Base-by-base conservation (phyloP, 2,113 vertebrate genomes). In the Paedocypris sp. region DNA sequence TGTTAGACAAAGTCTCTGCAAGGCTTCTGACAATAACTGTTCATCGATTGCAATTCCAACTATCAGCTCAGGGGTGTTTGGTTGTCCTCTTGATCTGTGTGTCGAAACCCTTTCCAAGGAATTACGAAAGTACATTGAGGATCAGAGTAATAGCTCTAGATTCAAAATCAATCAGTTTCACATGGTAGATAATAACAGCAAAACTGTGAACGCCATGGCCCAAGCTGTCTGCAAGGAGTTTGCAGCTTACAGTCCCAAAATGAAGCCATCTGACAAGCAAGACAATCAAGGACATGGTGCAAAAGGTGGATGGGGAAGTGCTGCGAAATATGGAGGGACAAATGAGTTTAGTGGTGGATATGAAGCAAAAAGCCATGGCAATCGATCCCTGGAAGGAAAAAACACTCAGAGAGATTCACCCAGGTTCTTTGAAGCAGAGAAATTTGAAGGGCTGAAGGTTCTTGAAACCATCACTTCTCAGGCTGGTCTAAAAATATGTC, bases 41-140 rank as follows among this genome's bases (percentile, higher is more conserved):
- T 6, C 0, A 5, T 88, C 84, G 11, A 72, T 97, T n/a, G 92
- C 89, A 4, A 63, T 97, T 19, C 90, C 93, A 0, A 83, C 86
- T 0, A 47, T 96, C 69, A 88, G 88, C 2, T 86, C 87, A 0
- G 87, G 90, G 1, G 19, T 82, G 26, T 90, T 85, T 36, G 86
- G 82, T 2, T 93, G 92, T 36, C 92, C 93, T 0, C 23, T 91
- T n/a, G 20, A 76, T 0, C 63, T 38, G 11, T 93, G 89, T 46
- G 70, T 74, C 0, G 35, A 77, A 0, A 76, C 68, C 0, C 90
- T 93, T 31, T 79, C 88, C 0, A 57, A 57, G 4, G 73, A 88
- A 0, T 59, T 94, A 51, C 75, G 73, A 25, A 82, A 88, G 6
- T 66, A 67, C 60, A 77, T 87, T 35, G 70, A 84, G 38, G 3